Base-by-base conservation (phyloP, 2,888 invertebrate species). In the Acanthosepion pharaonis region DNA sequence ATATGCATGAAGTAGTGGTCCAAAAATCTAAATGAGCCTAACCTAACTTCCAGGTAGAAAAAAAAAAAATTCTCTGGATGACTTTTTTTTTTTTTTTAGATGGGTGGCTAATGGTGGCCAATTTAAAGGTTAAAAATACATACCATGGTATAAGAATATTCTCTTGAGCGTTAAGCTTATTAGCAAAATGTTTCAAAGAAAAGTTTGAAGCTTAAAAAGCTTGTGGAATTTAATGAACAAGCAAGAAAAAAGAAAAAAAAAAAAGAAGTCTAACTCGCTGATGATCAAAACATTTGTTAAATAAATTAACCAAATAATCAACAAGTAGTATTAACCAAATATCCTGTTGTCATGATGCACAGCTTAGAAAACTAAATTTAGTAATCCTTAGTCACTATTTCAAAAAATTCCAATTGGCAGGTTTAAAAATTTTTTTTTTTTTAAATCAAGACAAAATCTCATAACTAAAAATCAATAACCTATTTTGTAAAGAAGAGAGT, bases 241-340 rank as follows among this genome's bases (percentile, higher is more conserved):
- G 5, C 11, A 33, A 33, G 78, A n/a, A 1, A 33, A n/a, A 9
- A 15, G 3, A 11, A n/a, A 64, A 64, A 64, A 64, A 23, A 11
- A 6, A 6, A 28, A 78, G 15, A 78, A n/a, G n/a, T 15, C n/a
- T 8, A 78, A 11, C 11, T 15, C 33, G n/a, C n/a, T n/a, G 78
- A 78, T 78, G 33, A 78, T n/a, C 15, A 78, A 33, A 78, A 11
- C 9, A 78, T 33, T 78, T 33, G 78, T 78, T 78, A 78, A 33
- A 78, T 78, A 78, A 78, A 78, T 78, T 78, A 78, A 15, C 78
- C n/a, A n/a, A 78, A 78, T 78, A 78, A 78, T 78, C 78, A 78
- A 78, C 78, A 78, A 78, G 11, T 33, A n/a, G n/a, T 78, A 33
- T 78, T 78, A 78, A 78, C 78, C 78, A 78, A n/a, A 78, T n/a